Conservation (phyloP, 2,888 invertebrate genomes). For the Tenthredo mesomela region DNA sequence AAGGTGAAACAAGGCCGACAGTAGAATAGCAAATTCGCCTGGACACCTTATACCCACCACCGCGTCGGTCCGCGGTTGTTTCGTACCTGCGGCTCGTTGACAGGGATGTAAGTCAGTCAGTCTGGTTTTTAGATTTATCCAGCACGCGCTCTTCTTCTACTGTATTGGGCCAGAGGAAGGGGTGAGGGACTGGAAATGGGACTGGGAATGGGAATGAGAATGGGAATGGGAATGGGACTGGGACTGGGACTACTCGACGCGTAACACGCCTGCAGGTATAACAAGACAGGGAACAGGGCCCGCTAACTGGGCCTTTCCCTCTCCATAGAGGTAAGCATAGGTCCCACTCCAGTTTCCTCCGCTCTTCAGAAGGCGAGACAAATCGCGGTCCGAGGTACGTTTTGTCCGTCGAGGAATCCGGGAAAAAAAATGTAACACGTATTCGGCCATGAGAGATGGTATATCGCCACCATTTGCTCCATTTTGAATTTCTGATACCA, state of each 20-base stretch:
- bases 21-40: slow-evolving; percentile 43
- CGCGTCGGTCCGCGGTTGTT: background rate
- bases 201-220: background rate
- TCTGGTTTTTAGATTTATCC: slow-evolving; percentile 50
- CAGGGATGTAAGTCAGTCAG: slow-evolving; percentile 22
- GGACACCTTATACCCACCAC: slow-evolving; percentile 20
- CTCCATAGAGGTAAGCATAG: background rate
- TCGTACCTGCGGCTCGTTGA: slow-evolving; percentile 13
- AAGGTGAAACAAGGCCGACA: slow-evolving; percentile 32
- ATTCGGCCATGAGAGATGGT: background rate
- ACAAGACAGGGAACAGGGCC: slow-evolving; percentile 52
- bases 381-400: slow-evolving; percentile 24
- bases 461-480: background rate
- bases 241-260: slow-evolving; percentile 8
- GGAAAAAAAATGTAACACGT: slow-evolving; percentile 32
- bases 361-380: slow-evolving; percentile 37
- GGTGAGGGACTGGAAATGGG: background rate
- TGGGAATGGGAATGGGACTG: background rate
- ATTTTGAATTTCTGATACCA: slow-evolving; percentile 42
- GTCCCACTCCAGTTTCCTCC: background rate
- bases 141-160: slow-evolving; percentile 37
- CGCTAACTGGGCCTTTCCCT: slow-evolving; percentile 42
- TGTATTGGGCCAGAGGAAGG: background rate
- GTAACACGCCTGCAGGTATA: slow-evolving; percentile 50
- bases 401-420: slow-evolving; percentile 25